Evolutionary conservation across 2,797 vertebrate species (phyloP).

Genomic region (Coreius guichenoti): DNA sequence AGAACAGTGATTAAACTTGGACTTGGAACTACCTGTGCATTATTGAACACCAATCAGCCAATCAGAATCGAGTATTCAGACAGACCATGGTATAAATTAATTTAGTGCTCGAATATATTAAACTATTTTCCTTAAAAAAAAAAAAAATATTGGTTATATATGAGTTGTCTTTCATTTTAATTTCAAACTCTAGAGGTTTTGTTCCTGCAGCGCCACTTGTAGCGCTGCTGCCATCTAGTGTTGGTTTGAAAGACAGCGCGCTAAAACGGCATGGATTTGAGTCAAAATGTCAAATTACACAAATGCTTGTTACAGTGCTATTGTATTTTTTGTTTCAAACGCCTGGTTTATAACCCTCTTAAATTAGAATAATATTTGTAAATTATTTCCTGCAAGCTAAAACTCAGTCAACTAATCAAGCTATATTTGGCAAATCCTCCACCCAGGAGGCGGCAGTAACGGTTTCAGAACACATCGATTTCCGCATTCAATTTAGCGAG

Average conservation of each 20-base stretch:
- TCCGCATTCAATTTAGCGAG: neutral
- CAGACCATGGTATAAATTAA: too few species aligned
- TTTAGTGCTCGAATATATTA: too few species aligned
- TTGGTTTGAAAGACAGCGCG: neutral
- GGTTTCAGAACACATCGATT: too few species aligned
- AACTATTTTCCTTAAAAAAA: too few species aligned
- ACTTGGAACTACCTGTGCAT: too few species aligned
- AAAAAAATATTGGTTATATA: too few species aligned
- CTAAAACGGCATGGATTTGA: neutral
- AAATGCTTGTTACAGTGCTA: neutral
- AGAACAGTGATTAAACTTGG: too few species aligned
- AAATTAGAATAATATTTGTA: neutral
- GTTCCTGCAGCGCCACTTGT: neutral
- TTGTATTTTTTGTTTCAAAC: neutral
- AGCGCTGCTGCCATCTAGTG: neutral
- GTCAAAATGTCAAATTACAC: neutral
- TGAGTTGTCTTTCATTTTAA: too few species aligned
- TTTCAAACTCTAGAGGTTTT: too few species aligned
- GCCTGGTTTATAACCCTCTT: neutral
- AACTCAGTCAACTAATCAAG: neutral
- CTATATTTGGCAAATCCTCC: neutral
- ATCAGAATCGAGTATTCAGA: neutral
- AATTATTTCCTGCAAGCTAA: neutral
- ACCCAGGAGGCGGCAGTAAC: conserved; percentile 19
- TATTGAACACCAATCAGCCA: neutral